Conservation (phyloP, 2,113 vertebrate species). For the Thomomys bottae region DNA sequence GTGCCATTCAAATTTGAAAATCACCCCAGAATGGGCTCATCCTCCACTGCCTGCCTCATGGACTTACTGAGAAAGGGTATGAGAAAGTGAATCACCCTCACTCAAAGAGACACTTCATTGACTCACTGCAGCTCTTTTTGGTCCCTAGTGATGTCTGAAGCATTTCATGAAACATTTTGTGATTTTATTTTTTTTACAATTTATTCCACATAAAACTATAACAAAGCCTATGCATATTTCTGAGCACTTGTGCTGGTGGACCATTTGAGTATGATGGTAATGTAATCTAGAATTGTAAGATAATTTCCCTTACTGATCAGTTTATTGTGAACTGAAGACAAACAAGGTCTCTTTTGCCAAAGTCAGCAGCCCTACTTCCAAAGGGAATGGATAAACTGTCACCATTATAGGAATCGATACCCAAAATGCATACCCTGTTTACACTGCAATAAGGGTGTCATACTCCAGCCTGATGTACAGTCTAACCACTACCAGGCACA, state of each 20-base stretch:
- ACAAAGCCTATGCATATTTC: neutral
- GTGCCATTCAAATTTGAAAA: neutral
- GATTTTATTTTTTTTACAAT: no score
- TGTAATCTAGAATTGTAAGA: neutral
- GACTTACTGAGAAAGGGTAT: neutral
- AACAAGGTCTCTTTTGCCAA: neutral
- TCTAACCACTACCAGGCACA: neutral
- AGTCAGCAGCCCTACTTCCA: neutral
- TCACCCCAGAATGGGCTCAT: neutral
- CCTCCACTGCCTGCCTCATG: neutral
- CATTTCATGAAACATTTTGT: neutral
- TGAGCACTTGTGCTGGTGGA: neutral
- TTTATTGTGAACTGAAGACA: slow-evolving; percentile 5
- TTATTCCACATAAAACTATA: neutral
- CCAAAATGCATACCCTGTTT: neutral
- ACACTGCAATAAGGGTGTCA: neutral
- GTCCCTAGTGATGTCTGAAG: neutral
- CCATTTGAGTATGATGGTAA: neutral
- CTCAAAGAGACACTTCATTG: neutral
- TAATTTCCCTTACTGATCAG: neutral
- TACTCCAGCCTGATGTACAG: neutral
- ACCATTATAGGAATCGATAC: neutral
- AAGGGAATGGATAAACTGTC: slow-evolving; percentile 12
- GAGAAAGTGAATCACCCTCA: neutral
- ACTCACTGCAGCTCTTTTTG: neutral